Evolutionary conservation across 2,888 invertebrate species (phyloP), one percentile per base, ranked within the genome.

Genomic region (Thymelicus acteon): DNA sequence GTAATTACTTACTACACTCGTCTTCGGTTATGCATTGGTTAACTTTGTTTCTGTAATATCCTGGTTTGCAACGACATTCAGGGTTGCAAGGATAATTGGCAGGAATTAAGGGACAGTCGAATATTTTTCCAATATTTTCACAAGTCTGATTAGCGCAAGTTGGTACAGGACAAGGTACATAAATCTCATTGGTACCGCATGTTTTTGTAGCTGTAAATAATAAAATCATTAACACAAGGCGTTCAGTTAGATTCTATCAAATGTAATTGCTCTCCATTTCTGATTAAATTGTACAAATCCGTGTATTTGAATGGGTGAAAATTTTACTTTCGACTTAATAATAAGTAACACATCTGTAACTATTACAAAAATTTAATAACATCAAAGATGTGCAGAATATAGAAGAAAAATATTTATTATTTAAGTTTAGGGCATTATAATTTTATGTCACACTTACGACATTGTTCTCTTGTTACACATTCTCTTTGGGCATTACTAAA

Each of bases 51-150:
- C 80, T 82, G 44, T 70, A 83, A 54, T 73, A 82, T 4, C 80
- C 82, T n/a, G 74, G 24, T 15, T 80, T 75, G 58, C 86, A 87
- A n/a, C 76, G 74, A 67, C 86, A 87, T 15, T 72, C 73, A 7
- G 72, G 75, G 0, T 67, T 71, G 62, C 80, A 80, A 0, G 54
- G 31, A 47, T 61, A 67, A 63, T 67, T 67, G 1, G 31, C 10
- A 15, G 70, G 70, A 37, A 60, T 52, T 6, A 65, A 37, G 2
- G 75, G 76, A 69, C 79, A 80, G 6, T 39, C 0, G 60, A 74
- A 78, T 61, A 6, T 49, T 60, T 73, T 72, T 37, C 71, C 77
- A 10, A 80, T 74, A 31, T 75, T 76, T 12, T 77, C 78, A 72
- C 84, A 85, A 1, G 75, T 78, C 73, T 79, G 76, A 6, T 61